Evolutionary conservation across 2,113 vertebrate species (phyloP).

Genomic region (Apistogramma diplotaenia): DNA sequence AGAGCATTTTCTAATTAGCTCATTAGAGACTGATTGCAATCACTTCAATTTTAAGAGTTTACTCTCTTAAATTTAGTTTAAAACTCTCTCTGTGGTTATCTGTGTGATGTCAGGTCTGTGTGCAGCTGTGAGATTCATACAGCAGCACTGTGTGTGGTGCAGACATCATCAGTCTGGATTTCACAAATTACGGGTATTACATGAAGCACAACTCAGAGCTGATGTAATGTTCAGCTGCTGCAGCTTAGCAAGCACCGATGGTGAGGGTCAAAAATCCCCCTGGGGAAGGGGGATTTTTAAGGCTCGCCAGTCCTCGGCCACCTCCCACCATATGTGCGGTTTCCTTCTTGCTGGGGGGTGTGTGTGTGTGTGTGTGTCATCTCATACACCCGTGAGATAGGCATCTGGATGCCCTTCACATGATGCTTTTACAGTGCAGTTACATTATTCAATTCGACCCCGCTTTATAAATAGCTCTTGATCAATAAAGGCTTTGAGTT

Average conservation of each 20-base stretch:
- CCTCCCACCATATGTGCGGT: not conserved
- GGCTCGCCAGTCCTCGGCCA: not conserved
- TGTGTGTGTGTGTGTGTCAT: constrained; percentile 20
- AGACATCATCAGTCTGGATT: constrained; percentile 31
- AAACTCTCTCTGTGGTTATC: constrained; percentile 1
- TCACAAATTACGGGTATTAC: constrained; percentile 43
- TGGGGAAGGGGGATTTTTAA: constrained; percentile 22
- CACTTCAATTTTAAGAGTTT: constrained; percentile 52
- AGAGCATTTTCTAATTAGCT: constrained; percentile 64
- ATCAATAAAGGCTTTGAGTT: constrained; percentile 75
- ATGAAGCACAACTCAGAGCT: constrained; percentile 17
- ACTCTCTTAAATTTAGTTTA: constrained; percentile 22
- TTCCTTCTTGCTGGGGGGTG: not conserved
- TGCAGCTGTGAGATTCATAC: constrained; percentile 4
- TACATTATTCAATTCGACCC: constrained; percentile 71
- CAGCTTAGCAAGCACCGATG: constrained; percentile 33
- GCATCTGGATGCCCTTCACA: constrained; percentile 60
- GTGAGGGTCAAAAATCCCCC: constrained; percentile 32
- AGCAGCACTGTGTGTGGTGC: not conserved
- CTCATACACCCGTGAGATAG: constrained; percentile 47
- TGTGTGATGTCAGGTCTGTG: not conserved
- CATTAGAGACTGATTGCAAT: constrained; percentile 73
- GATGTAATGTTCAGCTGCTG: constrained; percentile 49
- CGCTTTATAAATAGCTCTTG: constrained; percentile 74
- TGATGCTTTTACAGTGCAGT: constrained; percentile 69